Evolutionary conservation across 2,888 invertebrate genomes (phyloP).

Genomic region (Mesopsocus fuscifrons): DNA sequence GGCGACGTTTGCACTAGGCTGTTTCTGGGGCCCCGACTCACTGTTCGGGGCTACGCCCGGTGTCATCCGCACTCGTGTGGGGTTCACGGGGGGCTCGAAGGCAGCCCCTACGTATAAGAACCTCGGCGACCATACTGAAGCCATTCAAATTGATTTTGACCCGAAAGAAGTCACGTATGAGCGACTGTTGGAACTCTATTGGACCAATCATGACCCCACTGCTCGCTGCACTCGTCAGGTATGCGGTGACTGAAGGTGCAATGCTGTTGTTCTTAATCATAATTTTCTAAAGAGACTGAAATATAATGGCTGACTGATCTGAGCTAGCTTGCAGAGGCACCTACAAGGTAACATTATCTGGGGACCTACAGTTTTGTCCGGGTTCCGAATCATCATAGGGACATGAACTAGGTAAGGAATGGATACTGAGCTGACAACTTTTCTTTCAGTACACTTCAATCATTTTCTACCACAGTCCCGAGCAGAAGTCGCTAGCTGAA

Average conservation of each 20-base stretch:
- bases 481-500: conserved; percentile 60
- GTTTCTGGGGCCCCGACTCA: conserved; percentile 84
- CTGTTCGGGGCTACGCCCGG: conserved; percentile 56
- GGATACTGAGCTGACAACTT: no score
- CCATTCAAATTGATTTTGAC: conserved; percentile 80
- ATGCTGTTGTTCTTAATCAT: conserved; percentile 4
- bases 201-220: conserved; percentile 85
- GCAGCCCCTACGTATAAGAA: conserved; percentile 65
- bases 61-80: conserved; percentile 79
- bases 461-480: conserved; percentile 74
- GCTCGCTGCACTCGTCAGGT: conserved; percentile 65
- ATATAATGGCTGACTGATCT: conserved; percentile 1
- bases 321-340: no score
- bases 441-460: conserved; percentile 71
- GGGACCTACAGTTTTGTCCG: no score
- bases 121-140: conserved; percentile 86
- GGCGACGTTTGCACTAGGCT: conserved; percentile 85
- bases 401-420: no score
- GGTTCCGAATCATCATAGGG: no score
- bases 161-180: conserved; percentile 54
- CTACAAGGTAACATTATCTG: no score
- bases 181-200: conserved; percentile 65
- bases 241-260: conserved; percentile 17
- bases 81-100: conserved; percentile 75
- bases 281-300: conserved; percentile 11